Percentiles rank a stretch among this genome's conserved stretches.
Evolutionary conservation across 2,113 vertebrate species (phyloP).

Genomic region (Pygoscelis adeliae): DNA sequence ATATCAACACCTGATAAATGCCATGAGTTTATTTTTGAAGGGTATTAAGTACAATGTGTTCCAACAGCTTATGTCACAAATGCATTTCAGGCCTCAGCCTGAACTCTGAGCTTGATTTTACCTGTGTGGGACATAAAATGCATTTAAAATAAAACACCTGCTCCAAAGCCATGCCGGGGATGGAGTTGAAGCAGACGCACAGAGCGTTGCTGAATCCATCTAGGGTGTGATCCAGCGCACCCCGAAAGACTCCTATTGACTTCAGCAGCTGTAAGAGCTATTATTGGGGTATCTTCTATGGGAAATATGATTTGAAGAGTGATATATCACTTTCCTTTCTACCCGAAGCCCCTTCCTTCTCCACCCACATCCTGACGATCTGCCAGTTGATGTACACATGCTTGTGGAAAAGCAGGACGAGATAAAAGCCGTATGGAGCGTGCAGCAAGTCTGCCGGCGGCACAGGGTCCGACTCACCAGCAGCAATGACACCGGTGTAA

Average conservation of each 20-base stretch:
- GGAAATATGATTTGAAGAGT: neutral
- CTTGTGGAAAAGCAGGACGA: neutral
- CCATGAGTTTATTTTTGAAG: neutral
- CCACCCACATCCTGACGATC: neutral
- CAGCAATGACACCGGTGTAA: neutral
- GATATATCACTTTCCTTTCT: neutral
- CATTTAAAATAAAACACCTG: neutral
- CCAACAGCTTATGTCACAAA: neutral
- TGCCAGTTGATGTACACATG: neutral
- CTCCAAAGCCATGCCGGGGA: neutral
- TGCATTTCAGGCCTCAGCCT: neutral
- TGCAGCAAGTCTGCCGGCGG: neutral
- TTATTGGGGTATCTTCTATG: neutral
- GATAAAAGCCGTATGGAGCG: neutral
- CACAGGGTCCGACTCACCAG: neutral
- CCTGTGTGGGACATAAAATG: neutral
- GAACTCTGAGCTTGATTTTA: neutral
- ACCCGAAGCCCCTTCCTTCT: neutral
- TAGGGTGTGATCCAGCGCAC: neutral
- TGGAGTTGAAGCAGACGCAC: neutral
- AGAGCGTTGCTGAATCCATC: neutral
- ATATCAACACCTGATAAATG: neutral
- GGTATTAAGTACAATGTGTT: fast-evolving
- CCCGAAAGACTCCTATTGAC: neutral
- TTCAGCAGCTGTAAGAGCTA: neutral